Evolutionary conservation across 2,113 vertebrate species (phyloP).

Genomic region (Probosciger aterrimus): DNA sequence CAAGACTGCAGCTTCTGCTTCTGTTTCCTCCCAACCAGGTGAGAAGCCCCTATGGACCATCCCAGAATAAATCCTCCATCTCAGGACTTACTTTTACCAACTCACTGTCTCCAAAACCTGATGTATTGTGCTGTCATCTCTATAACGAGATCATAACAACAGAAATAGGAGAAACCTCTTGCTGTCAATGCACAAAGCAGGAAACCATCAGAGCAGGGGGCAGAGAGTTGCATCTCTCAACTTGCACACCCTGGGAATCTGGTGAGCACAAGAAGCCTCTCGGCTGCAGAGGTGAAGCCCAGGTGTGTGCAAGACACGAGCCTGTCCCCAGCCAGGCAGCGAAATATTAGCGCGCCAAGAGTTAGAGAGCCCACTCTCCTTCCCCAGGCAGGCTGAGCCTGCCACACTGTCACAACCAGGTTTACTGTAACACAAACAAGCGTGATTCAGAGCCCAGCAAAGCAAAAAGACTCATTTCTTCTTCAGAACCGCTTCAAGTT

Average conservation of each 20-base stretch:
- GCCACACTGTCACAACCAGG: neutral
- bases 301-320: rapidly evolving
- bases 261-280: neutral
- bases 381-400: neutral
- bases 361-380: rapidly evolving
- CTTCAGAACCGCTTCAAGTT: neutral
- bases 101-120: neutral
- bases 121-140: rapidly evolving
- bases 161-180: neutral
- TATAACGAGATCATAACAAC: rapidly evolving
- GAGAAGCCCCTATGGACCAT: rapidly evolving
- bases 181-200: neutral
- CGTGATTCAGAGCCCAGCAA: neutral
- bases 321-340: neutral
- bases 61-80: neutral
- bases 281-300: neutral
- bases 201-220: neutral
- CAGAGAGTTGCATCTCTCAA: neutral
- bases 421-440: neutral
- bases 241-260: no score
- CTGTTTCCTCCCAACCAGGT: neutral
- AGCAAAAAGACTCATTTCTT: neutral
- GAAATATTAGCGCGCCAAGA: rapidly evolving
- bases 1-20: neutral
- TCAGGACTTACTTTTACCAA: neutral